Evolutionary conservation across 1,140 invertebrate genomes (phyloP).

Genomic region (Chionoecetes opilio): DNA sequence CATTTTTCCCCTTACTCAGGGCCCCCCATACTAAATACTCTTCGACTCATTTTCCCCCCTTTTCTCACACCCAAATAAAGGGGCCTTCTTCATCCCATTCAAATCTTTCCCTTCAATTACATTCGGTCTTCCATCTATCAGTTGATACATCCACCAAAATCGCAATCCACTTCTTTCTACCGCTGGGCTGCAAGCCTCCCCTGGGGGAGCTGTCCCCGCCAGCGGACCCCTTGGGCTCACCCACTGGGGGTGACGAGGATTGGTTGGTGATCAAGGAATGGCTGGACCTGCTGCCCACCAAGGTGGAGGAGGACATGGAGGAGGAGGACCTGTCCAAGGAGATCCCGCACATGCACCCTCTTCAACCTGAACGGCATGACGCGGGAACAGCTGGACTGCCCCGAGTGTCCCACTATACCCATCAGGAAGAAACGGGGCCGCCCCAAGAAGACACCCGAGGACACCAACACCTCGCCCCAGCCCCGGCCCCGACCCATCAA

Average conservation of each 20-base stretch:
- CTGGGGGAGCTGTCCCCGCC: conserved; percentile 38
- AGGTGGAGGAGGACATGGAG: conserved; percentile 85
- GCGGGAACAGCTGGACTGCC: conserved; percentile 78
- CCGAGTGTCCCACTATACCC: conserved; percentile 80
- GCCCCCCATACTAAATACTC: no score
- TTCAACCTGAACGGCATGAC: conserved; percentile 80
- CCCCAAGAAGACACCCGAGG: conserved; percentile 82
- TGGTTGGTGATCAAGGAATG: conserved; percentile 70
- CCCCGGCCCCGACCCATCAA: conserved; percentile 81
- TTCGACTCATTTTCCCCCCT: no score
- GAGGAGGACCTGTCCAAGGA: conserved; percentile 82
- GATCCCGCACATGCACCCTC: conserved; percentile 76
- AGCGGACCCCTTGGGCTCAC: not conserved
- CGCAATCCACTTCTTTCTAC: no score
- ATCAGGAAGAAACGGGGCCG: conserved; percentile 83
- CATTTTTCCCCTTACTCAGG: no score
- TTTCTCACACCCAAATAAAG: no score
- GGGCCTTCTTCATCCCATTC: no score
- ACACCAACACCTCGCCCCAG: conserved; percentile 81
- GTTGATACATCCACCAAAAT: no score
- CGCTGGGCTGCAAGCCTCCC: conserved; percentile 61
- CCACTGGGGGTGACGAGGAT: conserved; percentile 54
- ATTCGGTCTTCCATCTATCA: no score
- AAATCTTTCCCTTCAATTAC: no score
- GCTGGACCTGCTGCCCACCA: conserved; percentile 82